Evolutionary conservation across 2,113 vertebrate species (phyloP).

Genomic region (Anser cygnoides): DNA sequence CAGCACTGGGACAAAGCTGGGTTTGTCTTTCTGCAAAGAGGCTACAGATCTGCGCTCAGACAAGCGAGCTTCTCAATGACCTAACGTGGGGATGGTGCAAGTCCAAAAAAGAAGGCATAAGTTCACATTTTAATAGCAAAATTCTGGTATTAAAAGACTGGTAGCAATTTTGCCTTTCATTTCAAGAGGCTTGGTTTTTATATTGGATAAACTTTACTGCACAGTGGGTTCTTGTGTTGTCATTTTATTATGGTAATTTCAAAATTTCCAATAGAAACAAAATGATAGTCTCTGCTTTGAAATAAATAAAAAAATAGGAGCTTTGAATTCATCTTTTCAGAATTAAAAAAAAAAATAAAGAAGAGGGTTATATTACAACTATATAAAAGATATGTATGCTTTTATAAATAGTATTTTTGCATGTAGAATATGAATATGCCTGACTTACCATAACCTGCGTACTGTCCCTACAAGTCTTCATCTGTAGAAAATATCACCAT

Average conservation of each 20-base stretch:
- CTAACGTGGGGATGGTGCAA: rapidly evolving
- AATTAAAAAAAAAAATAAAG: background rate
- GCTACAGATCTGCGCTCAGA: background rate
- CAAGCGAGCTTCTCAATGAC: background rate
- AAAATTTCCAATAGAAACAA: background rate
- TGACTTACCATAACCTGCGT: background rate
- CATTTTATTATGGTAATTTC: background rate
- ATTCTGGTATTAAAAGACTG: background rate
- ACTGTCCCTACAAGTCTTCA: background rate
- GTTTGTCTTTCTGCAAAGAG: background rate
- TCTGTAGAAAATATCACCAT: background rate
- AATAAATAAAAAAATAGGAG: background rate
- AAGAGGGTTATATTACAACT: background rate
- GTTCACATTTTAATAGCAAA: background rate
- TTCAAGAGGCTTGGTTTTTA: background rate
- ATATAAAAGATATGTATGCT: background rate
- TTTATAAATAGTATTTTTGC: background rate
- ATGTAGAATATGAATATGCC: background rate
- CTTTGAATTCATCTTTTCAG: background rate
- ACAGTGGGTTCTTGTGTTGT: background rate
- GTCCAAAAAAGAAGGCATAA: background rate
- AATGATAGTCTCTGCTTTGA: background rate
- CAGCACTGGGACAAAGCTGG: background rate
- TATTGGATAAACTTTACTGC: background rate
- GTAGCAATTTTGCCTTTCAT: background rate